Conservation (phyloP, 2,113 vertebrate genomes). For the Spilogale gracilis region DNA sequence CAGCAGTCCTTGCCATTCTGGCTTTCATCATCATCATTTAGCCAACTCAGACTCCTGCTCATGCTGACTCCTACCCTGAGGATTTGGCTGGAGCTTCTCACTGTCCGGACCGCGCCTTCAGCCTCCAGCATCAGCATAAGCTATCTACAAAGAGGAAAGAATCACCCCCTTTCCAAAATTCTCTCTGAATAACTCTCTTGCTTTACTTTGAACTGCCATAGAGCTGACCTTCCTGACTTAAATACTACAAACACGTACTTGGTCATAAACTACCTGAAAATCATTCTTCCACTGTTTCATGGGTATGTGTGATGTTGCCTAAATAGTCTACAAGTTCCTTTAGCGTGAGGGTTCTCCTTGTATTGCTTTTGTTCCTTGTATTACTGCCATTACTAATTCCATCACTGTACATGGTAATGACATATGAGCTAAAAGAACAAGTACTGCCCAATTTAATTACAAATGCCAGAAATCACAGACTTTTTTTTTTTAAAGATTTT, state of each 20-base stretch:
- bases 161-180: not conserved
- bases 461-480: not conserved
- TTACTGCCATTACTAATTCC: not conserved
- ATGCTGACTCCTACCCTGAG: not conserved
- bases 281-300: not conserved
- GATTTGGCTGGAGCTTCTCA: not conserved
- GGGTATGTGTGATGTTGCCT: not conserved
- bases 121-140: not conserved
- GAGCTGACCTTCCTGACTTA: not conserved
- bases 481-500: not conserved
- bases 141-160: not conserved
- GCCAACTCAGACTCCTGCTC: not conserved
- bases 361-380: not conserved
- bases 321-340: not conserved
- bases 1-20: not conserved
- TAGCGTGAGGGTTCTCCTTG: not conserved
- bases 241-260: not conserved
- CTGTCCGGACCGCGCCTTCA: not conserved
- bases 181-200: not conserved
- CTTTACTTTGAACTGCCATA: not conserved
- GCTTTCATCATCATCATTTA: not conserved
- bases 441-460: not conserved
- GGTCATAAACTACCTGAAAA: not conserved
- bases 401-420: not conserved
- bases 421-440: not conserved